These are phyloP conservation scores for Eira barbara DNA, from an alignment of 2,113 vertebrate genomes.

Conservation along the genomic window DNA sequence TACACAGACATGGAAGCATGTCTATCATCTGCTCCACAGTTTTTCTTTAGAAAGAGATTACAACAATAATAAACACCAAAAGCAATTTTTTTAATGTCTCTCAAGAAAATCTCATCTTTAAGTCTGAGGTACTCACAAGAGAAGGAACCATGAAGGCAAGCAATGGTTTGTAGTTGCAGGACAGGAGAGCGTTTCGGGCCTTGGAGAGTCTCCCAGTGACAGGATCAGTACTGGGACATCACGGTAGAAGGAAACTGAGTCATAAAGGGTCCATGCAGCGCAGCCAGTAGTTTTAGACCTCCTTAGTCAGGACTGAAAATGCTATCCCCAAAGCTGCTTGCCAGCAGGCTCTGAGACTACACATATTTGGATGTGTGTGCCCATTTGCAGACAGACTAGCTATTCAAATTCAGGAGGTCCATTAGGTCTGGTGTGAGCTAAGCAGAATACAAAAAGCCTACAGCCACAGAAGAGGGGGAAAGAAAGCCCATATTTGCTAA, in stretches of 20 bases:
- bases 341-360: background rate
- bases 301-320: background rate
- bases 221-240: background rate
- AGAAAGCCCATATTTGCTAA: background rate
- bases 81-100: background rate
- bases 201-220: background rate
- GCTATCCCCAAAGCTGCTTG: background rate
- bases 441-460: background rate
- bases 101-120: background rate
- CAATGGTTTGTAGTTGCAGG: background rate
- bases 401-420: background rate
- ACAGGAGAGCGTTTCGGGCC: background rate
- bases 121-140: background rate
- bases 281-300: background rate
- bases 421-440: background rate
- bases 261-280: background rate
- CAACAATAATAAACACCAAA: background rate
- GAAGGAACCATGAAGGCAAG: background rate
- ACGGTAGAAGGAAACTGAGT: background rate
- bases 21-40: background rate
- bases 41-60: slow-evolving; percentile 6
- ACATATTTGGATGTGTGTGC: fast-evolving
- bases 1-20: background rate
- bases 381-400: background rate
- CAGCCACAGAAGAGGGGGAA: background rate